Conservation (phyloP, 2,888 invertebrate genomes). For the Liopterus haemorrhoidalis region DNA sequence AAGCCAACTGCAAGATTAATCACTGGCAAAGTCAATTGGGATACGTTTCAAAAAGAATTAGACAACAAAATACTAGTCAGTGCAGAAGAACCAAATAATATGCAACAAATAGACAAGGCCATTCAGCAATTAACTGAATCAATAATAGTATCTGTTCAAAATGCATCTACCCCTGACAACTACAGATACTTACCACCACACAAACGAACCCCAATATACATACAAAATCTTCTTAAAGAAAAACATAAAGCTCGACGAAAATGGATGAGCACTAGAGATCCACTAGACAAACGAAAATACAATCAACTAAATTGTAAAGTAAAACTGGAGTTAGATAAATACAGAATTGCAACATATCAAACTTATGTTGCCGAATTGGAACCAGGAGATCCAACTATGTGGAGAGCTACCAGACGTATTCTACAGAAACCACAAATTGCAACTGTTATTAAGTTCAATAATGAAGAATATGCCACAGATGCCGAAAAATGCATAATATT, state of each 20-base stretch:
- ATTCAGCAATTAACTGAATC: not conserved
- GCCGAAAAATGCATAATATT: conserved; percentile 18
- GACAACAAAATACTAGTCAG: not conserved
- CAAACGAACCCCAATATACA: conserved; percentile 5
- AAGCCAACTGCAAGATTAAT: no score
- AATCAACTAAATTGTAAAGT: conserved; percentile 19
- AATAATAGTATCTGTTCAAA: not conserved
- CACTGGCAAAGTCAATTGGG: not conserved
- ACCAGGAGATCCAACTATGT: conserved; percentile 14
- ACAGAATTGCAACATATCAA: conserved; percentile 13
- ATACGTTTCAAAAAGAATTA: not conserved
- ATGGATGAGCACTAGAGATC: conserved; percentile 13
- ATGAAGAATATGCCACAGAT: conserved; percentile 7
- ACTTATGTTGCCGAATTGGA: conserved; percentile 13
- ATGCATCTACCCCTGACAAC: not conserved
- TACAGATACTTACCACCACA: not conserved
- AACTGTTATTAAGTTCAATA: conserved; percentile 12
- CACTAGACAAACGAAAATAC: conserved; percentile 11
- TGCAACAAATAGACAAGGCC: not conserved
- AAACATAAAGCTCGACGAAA: conserved; percentile 13
- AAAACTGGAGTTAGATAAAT: conserved; percentile 10
- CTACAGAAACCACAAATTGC: conserved; percentile 16
- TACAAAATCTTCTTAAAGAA: conserved; percentile 14
- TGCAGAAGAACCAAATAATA: not conserved
- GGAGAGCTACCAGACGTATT: conserved; percentile 16